Conservation (phyloP, 2,113 vertebrate genomes). For the Motacilla alba region DNA sequence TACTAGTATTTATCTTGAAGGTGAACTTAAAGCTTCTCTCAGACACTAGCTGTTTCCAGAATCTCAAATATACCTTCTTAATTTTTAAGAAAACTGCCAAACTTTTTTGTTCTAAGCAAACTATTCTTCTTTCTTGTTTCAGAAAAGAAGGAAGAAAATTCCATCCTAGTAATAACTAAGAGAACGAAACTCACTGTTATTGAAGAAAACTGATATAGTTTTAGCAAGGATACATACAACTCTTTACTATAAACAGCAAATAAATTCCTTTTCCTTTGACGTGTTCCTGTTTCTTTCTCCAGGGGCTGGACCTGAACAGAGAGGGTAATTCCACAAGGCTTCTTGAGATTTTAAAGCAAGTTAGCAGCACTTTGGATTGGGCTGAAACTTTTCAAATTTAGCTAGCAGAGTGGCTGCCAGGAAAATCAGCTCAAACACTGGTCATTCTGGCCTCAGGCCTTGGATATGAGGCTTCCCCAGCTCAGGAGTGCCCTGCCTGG, state of each 20-base stretch:
- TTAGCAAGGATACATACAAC: not conserved
- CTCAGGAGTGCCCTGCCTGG: not conserved
- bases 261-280: not conserved
- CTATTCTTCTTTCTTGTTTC: not conserved
- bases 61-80: not conserved
- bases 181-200: not conserved
- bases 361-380: not conserved
- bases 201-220: not conserved
- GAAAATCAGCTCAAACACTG: not conserved
- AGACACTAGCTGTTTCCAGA: not conserved
- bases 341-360: not conserved
- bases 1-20: not conserved
- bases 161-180: not conserved
- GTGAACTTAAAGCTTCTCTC: not conserved
- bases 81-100: not conserved
- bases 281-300: not conserved
- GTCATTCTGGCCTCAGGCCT: not conserved
- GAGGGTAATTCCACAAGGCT: not conserved
- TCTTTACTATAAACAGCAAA: not conserved
- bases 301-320: not conserved
- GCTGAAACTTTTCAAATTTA: not conserved
- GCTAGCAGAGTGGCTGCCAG: not conserved
- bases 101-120: not conserved
- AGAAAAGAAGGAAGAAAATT: not conserved
- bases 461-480: not conserved